phyloP scores from a whole-genome alignment of 2,797 vertebrate genomes.

The Paramormyrops hopkinsi region DNA sequence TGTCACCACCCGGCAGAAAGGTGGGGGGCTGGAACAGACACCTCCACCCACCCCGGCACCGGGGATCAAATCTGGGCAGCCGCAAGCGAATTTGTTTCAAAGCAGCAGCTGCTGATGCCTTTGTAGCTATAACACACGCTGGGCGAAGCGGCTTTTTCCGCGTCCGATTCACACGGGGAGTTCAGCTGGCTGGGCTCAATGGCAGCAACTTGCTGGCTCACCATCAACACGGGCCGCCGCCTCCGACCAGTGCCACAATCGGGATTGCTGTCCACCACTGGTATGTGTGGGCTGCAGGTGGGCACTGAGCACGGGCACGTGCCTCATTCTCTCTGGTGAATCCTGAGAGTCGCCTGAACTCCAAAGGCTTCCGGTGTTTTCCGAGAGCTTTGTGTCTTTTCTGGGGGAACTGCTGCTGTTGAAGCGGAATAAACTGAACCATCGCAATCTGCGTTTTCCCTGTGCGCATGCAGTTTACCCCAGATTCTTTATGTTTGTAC shows the following conservation, averaged over 20 bases:
- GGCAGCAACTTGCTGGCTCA: not conserved
- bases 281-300: not conserved
- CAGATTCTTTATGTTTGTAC: not conserved
- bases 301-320: not conserved
- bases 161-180: not conserved
- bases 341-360: not conserved
- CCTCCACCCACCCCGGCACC: not conserved
- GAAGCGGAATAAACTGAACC: not conserved
- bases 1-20: constrained; percentile 72
- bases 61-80: not conserved
- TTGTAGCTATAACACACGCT: not conserved
- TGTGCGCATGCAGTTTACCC: not conserved
- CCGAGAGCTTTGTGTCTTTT: not conserved
- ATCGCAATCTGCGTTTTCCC: not conserved
- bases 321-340: not conserved
- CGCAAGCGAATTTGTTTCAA: not conserved
- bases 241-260: not conserved
- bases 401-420: not conserved
- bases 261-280: not conserved
- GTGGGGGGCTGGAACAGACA: constrained; percentile 38
- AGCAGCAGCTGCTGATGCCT: not conserved
- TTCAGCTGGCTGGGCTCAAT: not conserved
- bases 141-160: not conserved
- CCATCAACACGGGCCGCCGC: not conserved
- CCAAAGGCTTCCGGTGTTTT: not conserved